Base-by-base conservation (phyloP, 2,797 vertebrate species). In the Sebastes vulpes region DNA sequence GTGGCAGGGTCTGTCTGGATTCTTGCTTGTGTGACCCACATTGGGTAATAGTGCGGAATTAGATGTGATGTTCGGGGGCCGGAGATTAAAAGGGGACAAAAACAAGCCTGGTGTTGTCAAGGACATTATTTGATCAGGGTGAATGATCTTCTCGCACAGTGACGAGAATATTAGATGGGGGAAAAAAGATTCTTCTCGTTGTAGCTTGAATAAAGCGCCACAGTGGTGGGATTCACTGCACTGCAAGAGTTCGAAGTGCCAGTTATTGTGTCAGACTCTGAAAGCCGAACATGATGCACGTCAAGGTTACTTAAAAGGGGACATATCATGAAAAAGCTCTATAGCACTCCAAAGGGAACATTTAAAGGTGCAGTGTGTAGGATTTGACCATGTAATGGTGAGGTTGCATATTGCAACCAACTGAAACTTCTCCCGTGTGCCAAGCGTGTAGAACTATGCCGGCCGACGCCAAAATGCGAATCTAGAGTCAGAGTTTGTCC, bases 21-120 rank as follows among this genome's bases (percentile, higher is more conserved):
- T 85, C 32, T 65, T 46, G 58, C 67, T 59, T 61, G 71, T 67
- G 63, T 93, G 92, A 94, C 92, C 93, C 91, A 94, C 86, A 93
- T 95, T 67, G 70, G 6, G 46, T 31, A 50, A 48, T 31, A 61
- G 77, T 75, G 50, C 52, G 70, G 86, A 91, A 93, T 89, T 71
- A 71, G 58, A 92, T 77, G 71, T 77, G 75, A 85, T 84, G 77
- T 85, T 88, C 58, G 48, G 64, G 66, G 83, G 32, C 12, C 2
- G 25, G 77, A 84, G 89, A 93, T 93, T 90, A 90, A 31, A 54
- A 26, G 14, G 21, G 70, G 70, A 72, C 71, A 73, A 83, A 79
- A 86, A 89, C 79, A 88, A 63, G 71, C 61, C 84, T 77, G 82
- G 18, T 70, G 74, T 65, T 65, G 67, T 81, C 79, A 67, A 77